These are phyloP conservation scores for Trichonephila inaurata DNA, from an alignment of 1,140 invertebrate species.

Conservation along the genomic window DNA sequence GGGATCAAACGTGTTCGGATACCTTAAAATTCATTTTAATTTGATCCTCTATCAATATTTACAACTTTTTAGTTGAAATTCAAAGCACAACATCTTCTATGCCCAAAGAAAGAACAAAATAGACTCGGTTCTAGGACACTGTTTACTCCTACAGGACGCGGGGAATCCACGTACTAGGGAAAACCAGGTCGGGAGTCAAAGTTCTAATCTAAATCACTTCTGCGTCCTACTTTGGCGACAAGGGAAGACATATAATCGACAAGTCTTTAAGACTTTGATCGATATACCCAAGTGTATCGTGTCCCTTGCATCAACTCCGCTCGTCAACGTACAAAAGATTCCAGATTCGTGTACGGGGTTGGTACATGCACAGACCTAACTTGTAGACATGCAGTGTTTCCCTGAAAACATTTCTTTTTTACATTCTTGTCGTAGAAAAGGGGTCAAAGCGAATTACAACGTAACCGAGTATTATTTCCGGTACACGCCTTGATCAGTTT, in stretches of 20 bases:
- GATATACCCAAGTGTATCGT: not conserved
- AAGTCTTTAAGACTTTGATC: conserved; percentile 41
- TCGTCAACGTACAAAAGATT: not conserved
- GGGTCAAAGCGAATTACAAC: not conserved
- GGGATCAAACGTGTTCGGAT: no score
- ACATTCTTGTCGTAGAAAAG: not conserved
- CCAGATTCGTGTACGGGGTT: not conserved
- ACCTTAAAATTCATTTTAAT: no score
- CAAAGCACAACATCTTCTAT: no score
- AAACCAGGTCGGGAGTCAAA: conserved; percentile 13
- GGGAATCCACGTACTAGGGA: not conserved
- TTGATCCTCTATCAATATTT: no score
- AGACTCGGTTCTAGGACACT: not conserved
- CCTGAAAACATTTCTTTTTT: not conserved
- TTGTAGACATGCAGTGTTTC: not conserved
- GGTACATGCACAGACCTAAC: not conserved
- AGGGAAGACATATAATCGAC: conserved; percentile 42
- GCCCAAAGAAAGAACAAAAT: not conserved
- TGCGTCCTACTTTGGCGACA: conserved; percentile 30
- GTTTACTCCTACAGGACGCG: not conserved
- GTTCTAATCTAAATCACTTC: conserved; percentile 31
- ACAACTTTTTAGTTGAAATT: no score
- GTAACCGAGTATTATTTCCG: no score
- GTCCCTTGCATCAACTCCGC: not conserved
- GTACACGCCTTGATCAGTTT: no score